A percentile compares a stretch with the other conserved stretches of the same genome.
These are phyloP conservation scores for Burhinus bistriatus DNA, from an alignment of 2,113 vertebrate genomes.

Conservation along the genomic window DNA sequence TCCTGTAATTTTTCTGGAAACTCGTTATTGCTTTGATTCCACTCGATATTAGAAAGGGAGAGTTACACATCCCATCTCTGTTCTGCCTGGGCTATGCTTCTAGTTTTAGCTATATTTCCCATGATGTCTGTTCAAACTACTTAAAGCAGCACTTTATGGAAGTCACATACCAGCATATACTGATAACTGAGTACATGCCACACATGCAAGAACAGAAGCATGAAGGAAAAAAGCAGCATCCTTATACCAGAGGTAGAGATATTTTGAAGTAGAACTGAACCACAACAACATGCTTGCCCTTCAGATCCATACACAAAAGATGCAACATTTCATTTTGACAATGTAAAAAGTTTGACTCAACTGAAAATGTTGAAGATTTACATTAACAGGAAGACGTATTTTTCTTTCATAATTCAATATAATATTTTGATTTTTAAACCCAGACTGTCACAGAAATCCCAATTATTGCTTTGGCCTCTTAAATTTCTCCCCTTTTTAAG, in stretches of 20 bases:
- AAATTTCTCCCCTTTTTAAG: neutral
- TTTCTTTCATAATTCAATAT: neutral
- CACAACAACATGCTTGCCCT: neutral
- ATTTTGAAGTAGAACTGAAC: neutral
- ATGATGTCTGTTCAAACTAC: no score
- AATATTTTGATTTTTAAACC: neutral
- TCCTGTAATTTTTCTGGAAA: neutral
- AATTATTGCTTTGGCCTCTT: neutral
- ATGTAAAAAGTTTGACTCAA: neutral
- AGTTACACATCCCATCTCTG: neutral
- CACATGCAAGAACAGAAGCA: neutral
- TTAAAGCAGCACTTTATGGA: neutral
- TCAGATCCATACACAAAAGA: neutral
- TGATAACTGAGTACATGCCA: neutral
- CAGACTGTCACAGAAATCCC: neutral
- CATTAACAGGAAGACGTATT: neutral
- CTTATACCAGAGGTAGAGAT: neutral
- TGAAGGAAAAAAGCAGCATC: neutral
- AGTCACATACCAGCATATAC: neutral
- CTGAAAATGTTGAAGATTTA: rapidly evolving
- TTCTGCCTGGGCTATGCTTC: neutral
- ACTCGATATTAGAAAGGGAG: neutral
- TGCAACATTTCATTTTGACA: neutral
- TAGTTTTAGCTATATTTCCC: neutral
- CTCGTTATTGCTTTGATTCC: neutral